Conservation (phyloP, 1,140 invertebrate species). For the Drosophila bocki region DNA sequence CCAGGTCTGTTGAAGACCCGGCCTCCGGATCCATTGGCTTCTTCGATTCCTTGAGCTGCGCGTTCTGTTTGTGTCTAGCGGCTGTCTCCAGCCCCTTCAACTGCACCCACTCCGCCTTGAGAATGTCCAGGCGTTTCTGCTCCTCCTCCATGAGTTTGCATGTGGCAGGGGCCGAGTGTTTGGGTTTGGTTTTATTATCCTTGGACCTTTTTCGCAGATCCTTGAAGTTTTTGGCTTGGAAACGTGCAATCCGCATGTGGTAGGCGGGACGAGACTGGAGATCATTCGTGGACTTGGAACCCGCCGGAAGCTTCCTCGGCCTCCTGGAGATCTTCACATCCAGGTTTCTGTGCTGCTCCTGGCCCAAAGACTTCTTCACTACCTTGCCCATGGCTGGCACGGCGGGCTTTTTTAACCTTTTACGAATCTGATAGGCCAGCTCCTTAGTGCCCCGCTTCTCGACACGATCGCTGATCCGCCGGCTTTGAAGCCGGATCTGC, state of each 20-base stretch:
- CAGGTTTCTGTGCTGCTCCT: background rate
- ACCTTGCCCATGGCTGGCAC: background rate
- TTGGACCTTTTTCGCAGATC: background rate
- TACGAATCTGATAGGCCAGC: background rate
- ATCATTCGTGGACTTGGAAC: background rate
- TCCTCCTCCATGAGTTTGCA: constrained; percentile 18
- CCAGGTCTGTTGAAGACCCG: background rate
- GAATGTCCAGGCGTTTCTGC: constrained; percentile 16
- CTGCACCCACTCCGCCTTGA: constrained; percentile 14
- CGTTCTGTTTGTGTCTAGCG: no score
- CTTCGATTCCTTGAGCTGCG: background rate
- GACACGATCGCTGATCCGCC: background rate
- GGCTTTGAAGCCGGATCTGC: background rate
- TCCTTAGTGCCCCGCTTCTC: background rate
- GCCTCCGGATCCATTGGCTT: no score
- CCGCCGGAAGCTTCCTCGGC: background rate
- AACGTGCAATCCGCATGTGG: background rate
- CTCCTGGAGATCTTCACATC: background rate
- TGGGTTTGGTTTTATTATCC: no score
- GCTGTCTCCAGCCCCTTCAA: background rate
- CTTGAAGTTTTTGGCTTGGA: background rate
- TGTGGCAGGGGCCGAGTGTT: background rate
- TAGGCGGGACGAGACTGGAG: background rate
- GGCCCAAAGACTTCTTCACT: background rate
- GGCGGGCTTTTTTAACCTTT: no score